Base-by-base conservation (phyloP, 2,888 invertebrate genomes). In the Terebella lapidaria region DNA sequence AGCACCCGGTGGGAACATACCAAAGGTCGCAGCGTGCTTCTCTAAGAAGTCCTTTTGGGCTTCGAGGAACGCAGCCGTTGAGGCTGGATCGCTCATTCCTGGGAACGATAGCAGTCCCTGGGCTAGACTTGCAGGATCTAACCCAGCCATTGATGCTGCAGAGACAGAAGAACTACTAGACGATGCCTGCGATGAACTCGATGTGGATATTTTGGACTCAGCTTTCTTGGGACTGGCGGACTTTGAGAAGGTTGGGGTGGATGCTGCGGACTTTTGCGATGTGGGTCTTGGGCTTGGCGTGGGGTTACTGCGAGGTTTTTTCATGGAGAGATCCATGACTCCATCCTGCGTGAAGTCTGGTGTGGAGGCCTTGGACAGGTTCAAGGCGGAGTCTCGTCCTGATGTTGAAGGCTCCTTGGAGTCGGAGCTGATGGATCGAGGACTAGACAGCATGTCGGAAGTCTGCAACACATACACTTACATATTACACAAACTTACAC, bases 301-400 rank as follows among this genome's bases (percentile, higher is more conserved):
- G n/a, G 55, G 22, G 20, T 57, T 57, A 2, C 22, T 35, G 15
- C 52, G 26, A 3, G 60, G 57, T 29, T 67, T 67, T 58, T 66
- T 67, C 47, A 67, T 63, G 25, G 66, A 67, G 20, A 67, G 63
- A 42, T 67, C 67, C n/a, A 65, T 63, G 47, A 61, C 63, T 2
- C 63, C 63, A 27, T 65, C 65, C 29, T 58, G 57, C 20, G 62
- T 58, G 46, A 58, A 63, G 27, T 49, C 49, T 3, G 57, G 3
- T 57, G 27, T 57, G 49, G 49, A 28, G 15, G 47, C 22, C 24
- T 3, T n/a, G 1, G 55, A 22, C 15, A 2, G 56, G 25, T 51
- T 60, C 26, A 28, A 53, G 2, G 30, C 35, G 25, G 35, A 25
- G 20, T 15, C 3, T 30, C n/a, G n/a, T 22, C 20, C 24, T 35